Base-by-base conservation (phyloP, 1,140 invertebrate genomes). In the Macrosteles quadrilineatus region DNA sequence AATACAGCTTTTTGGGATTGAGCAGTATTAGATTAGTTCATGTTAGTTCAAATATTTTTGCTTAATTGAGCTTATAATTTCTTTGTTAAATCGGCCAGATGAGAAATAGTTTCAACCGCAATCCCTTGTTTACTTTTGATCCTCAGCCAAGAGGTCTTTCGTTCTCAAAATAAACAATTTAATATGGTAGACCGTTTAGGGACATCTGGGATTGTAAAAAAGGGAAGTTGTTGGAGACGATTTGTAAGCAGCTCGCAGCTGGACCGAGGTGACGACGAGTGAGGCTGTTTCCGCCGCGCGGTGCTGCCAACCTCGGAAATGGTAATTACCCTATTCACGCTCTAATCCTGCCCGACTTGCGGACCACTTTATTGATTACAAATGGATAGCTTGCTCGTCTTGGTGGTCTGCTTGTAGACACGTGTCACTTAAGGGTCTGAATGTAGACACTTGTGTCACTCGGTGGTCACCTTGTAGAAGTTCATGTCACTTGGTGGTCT, bases 151-250 rank as follows among this genome's bases (percentile, higher is more conserved):
- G 47, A 53, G 11, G 47, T 11, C 11, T 19, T 11, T 6, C 4
- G 47, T 21, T 17, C 11, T 19, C 11, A 53, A 53, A 53, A 53
- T 53, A 53, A 53, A 53, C 47, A 53, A 53, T 14, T 21, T 53
- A 53, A 53, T 53, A 21, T 53, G 47, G 47, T 21, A 11, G 47
- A 53, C 47, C 47, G 47, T 53, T 53, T 53, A 53, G 47, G 47
- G 11, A 53, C 47, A 53, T 53, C 11, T 53, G 47, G 47, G 4
- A 40, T 21, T 53, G 19, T 53, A 53, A 53, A 53, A 53, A 53
- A 19, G 47, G 47, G 21, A 11, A 53, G 11, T 53, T 53, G 19
- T 19, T 53, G 6, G 47, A 6, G n/a, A 19, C 21, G 19, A 53
- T 53, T 53, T 53, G 47, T 53, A 11, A 6, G 11, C 11, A 11